phyloP scores from a whole-genome alignment of 2,888 invertebrate genomes.

The Drosophila histrio region DNA sequence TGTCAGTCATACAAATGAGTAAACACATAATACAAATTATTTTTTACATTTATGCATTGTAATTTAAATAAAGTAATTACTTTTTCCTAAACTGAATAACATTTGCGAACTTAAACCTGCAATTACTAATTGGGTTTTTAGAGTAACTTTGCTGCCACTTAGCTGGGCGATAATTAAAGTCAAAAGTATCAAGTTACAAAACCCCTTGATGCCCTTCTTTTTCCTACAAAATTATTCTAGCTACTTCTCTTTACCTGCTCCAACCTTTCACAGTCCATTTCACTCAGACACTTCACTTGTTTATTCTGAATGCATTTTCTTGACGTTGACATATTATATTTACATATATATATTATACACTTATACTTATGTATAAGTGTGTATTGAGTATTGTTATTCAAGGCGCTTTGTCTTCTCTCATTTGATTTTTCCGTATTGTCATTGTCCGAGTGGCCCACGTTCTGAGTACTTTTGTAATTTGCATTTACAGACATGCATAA shows the following conservation, averaged over 20 bases:
- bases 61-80: background rate
- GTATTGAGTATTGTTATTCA: slow-evolving; percentile 62
- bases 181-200: background rate
- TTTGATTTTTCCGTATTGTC: slow-evolving; percentile 50
- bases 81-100: background rate
- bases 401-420: slow-evolving; percentile 57
- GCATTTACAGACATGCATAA: slow-evolving; percentile 63
- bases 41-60: background rate
- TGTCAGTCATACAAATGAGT: slow-evolving; percentile 4
- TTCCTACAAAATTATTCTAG: background rate
- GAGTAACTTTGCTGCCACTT: background rate
- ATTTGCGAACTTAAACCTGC: background rate
- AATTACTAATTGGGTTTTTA: background rate
- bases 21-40: background rate
- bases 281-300: slow-evolving; percentile 41
- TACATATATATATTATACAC: background rate
- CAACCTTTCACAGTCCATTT: slow-evolving; percentile 43
- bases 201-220: background rate
- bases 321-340: slow-evolving; percentile 45
- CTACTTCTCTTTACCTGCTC: slow-evolving; percentile 22
- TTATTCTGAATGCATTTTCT: slow-evolving; percentile 66
- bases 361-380: slow-evolving; percentile 4
- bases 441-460: slow-evolving; percentile 50
- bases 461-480: slow-evolving; percentile 55
- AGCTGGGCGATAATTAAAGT: background rate